Percentiles rank a stretch among this genome's conserved stretches.
Conservation (phyloP, 2,797 vertebrate genomes). For the Neopelma chrysocephalum region DNA sequence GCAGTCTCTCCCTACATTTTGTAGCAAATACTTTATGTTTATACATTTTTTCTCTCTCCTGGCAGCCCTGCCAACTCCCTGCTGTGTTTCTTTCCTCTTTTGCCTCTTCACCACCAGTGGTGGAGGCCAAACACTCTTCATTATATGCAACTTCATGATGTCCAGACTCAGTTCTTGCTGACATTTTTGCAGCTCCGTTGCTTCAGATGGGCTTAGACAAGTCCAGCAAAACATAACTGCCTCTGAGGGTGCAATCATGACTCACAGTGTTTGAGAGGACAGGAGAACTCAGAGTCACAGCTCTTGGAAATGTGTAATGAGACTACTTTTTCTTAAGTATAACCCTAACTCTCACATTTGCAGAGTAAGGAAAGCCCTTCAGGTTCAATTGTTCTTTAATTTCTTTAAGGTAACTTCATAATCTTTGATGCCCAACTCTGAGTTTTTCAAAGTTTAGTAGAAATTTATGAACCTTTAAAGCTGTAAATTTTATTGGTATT, state of each 20-base stretch:
- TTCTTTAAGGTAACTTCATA: background rate
- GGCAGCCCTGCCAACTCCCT: background rate
- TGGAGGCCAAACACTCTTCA: background rate
- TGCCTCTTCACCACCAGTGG: background rate
- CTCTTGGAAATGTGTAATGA: background rate
- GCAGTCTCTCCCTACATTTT: background rate
- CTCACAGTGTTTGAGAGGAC: background rate
- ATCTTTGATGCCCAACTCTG: background rate
- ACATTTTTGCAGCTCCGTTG: background rate
- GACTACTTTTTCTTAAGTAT: background rate
- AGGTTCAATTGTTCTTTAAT: background rate
- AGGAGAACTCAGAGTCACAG: background rate
- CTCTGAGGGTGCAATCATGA: background rate
- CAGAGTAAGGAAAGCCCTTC: background rate
- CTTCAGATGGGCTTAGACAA: background rate
- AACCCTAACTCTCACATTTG: background rate
- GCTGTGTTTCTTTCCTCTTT: background rate
- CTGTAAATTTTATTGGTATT: background rate
- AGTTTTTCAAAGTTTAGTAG: background rate
- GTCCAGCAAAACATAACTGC: background rate
- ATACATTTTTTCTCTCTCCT: background rate
- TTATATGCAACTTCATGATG: background rate
- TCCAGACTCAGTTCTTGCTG: background rate
- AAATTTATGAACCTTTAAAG: background rate
- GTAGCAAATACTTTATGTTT: background rate